phyloP scores from a whole-genome alignment of 2,113 vertebrate genomes.

The Brevimyrus niger region DNA sequence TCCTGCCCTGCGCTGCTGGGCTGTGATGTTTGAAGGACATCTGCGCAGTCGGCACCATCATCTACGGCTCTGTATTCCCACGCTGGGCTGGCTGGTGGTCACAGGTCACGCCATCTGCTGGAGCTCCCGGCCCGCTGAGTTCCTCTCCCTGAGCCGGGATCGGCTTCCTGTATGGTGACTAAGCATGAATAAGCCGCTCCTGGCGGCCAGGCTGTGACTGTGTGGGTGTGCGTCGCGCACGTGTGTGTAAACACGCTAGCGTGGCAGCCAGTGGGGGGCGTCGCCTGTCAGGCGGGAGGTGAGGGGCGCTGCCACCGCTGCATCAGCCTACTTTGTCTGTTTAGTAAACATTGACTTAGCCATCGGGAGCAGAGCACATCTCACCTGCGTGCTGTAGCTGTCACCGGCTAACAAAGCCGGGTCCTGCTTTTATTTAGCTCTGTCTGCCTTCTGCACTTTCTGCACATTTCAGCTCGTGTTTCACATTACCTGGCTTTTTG shows the following conservation, averaged over 20 bases:
- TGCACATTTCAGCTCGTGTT: neutral
- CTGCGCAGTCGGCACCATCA: neutral
- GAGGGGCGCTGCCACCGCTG: neutral
- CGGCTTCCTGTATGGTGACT: neutral
- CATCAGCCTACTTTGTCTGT: neutral
- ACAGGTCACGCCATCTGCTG: neutral
- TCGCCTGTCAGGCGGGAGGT: neutral
- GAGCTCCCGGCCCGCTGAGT: neutral
- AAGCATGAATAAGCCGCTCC: neutral
- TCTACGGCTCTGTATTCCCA: neutral
- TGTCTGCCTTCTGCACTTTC: neutral
- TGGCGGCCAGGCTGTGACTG: neutral
- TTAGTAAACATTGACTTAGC: neutral
- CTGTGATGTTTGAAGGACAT: neutral
- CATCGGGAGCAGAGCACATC: neutral
- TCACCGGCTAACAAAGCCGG: neutral
- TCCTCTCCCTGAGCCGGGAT: neutral
- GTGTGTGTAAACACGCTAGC: neutral
- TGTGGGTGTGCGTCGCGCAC: neutral
- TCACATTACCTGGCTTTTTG: neutral
- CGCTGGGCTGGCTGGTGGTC: neutral
- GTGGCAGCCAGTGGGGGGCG: neutral
- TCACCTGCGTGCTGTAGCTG: neutral
- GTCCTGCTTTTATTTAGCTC: neutral
- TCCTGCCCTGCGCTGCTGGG: neutral